A percentile compares a stretch with the other conserved stretches of the same genome.
Conservation (phyloP, 2,113 vertebrate genomes). For the Platycercus adscitus region DNA sequence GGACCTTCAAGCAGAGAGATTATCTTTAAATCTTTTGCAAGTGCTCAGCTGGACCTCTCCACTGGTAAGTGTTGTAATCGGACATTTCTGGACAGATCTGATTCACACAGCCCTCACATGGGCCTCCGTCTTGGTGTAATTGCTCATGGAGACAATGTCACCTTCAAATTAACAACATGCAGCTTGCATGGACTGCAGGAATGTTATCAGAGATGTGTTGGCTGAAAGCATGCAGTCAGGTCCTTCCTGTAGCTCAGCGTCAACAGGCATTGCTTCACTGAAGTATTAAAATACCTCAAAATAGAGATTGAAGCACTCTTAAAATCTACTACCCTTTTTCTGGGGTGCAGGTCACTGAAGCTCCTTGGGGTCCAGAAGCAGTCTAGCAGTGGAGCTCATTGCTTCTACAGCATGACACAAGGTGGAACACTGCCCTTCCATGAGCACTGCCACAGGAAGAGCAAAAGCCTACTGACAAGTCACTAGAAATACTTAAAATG, state of each 20-base stretch:
- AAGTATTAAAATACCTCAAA: not conserved
- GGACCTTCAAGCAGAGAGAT: not conserved
- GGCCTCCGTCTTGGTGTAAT: not conserved
- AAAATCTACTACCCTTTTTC: not conserved
- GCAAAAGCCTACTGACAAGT: not conserved
- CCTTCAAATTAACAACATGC: not conserved
- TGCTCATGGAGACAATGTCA: rapidly evolving
- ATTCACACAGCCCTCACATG: not conserved
- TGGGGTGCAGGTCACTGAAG: not conserved
- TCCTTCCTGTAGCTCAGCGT: not conserved
- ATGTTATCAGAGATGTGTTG: rapidly evolving
- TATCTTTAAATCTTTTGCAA: not conserved
- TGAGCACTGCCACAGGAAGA: not conserved
- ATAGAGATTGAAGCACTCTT: not conserved
- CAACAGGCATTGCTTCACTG: not conserved
- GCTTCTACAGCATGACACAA: not conserved
- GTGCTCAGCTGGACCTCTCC: not conserved
- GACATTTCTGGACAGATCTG: not conserved
- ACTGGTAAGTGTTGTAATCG: rapidly evolving
- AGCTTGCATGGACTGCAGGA: not conserved
- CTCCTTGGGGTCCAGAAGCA: not conserved
- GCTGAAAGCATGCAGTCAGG: not conserved
- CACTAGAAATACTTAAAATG: not conserved
- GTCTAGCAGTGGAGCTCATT: not conserved
- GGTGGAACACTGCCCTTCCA: not conserved